A percentile compares a stretch with the other conserved stretches of the same genome.
These are phyloP conservation scores for Mythimna pallens DNA, from an alignment of 2,888 invertebrate species.

Conservation along the genomic window DNA sequence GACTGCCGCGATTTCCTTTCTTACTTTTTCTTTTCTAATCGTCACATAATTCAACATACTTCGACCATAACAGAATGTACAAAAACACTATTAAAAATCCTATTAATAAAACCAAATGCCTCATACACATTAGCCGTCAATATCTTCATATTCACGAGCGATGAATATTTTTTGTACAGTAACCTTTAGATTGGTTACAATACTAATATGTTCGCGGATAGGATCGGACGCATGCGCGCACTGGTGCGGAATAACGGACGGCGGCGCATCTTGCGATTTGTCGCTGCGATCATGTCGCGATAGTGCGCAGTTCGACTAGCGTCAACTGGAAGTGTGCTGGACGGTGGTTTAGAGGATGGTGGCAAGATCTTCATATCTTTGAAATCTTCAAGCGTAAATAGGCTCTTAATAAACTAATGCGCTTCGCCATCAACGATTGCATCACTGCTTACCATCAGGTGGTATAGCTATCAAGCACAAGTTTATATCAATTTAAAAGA, in stretches of 20 bases:
- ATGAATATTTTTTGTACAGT: slow-evolving; percentile 60
- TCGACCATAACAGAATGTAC: slow-evolving; percentile 16
- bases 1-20: too few relatives aligned
- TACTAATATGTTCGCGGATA: slow-evolving; percentile 70
- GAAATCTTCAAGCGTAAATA: too few relatives aligned
- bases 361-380: slow-evolving; percentile 18
- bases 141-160: slow-evolving; percentile 43
- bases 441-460: too few relatives aligned
- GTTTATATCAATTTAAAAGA: too few relatives aligned
- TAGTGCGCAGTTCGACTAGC: slow-evolving; percentile 73
- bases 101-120: slow-evolving; percentile 44
- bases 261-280: slow-evolving; percentile 79
- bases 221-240: slow-evolving; percentile 70
- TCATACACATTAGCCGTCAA: slow-evolving; percentile 58
- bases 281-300: slow-evolving; percentile 79
- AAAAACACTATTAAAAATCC: slow-evolving; percentile 26
- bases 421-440: too few relatives aligned
- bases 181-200: slow-evolving; percentile 71
- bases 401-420: too few relatives aligned
- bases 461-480: too few relatives aligned
- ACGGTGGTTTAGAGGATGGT: slow-evolving; percentile 52
- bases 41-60: too few relatives aligned
- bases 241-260: slow-evolving; percentile 73
- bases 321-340: slow-evolving; percentile 67
- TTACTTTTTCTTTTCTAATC: too few relatives aligned